These are phyloP conservation scores for Enteromius fasciolatus DNA, from an alignment of 2,797 vertebrate genomes.

Conservation along the genomic window DNA sequence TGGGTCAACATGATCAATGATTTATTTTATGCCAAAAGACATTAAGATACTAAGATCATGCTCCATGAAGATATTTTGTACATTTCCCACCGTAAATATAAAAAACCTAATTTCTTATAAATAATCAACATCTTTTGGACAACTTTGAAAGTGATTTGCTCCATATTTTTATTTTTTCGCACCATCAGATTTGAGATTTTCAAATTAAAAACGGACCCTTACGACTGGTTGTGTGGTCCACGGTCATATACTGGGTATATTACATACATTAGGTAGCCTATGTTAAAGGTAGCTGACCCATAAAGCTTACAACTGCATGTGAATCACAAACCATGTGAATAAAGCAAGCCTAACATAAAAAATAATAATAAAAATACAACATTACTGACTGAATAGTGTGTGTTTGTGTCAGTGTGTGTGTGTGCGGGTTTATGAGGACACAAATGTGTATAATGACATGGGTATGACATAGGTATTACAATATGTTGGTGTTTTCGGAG, in stretches of 20 bases:
- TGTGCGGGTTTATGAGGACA: too few species aligned
- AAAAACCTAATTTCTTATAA: background rate
- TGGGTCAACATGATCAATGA: too few species aligned
- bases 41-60: background rate
- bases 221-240: background rate
- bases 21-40: too few species aligned
- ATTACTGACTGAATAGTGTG: background rate
- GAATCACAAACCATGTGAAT: background rate
- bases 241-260: background rate
- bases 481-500: too few species aligned
- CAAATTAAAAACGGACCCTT: background rate
- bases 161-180: background rate
- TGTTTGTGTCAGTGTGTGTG: background rate
- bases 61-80: background rate
- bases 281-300: background rate
- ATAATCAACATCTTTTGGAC: background rate
- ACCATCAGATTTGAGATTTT: background rate
- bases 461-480: too few species aligned
- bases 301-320: background rate
- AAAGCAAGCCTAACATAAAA: constrained; percentile 1
- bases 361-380: background rate
- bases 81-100: background rate
- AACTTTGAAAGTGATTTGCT: background rate
- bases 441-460: too few species aligned
- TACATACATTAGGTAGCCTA: background rate